Evolutionary conservation across 2,888 invertebrate species (phyloP).

Genomic region (Cantharis nigra): DNA sequence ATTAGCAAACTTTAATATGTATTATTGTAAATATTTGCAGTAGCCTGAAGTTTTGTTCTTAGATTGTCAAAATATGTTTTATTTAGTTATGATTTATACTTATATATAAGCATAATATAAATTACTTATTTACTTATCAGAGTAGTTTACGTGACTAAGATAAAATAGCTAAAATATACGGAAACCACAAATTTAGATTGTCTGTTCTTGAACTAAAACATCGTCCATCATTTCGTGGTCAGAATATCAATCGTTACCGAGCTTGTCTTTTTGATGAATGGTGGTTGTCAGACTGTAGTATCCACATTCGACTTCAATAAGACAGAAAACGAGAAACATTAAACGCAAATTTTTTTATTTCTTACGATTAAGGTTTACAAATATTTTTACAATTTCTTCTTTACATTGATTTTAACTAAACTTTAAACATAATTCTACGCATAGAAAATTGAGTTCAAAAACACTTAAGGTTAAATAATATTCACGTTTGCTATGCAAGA

Average conservation of each 20-base stretch:
- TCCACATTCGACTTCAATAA: neutral
- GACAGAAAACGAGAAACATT: constrained; percentile 1
- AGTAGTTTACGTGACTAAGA: neutral
- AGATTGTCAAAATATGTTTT: neutral
- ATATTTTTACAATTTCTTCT: neutral
- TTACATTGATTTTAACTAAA: neutral
- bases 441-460: neutral
- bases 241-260: constrained; percentile 1
- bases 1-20: neutral
- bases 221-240: constrained; percentile 3
- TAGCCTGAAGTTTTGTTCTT: neutral
- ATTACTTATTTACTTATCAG: neutral
- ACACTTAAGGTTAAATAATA: neutral
- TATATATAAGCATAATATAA: neutral
- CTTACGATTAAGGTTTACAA: neutral
- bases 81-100: neutral
- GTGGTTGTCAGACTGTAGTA: neutral
- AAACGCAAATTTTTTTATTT: constrained; percentile 4
- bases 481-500: neutral
- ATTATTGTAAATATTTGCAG: neutral
- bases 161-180: constrained; percentile 3
- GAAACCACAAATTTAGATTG: constrained; percentile 4
- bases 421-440: neutral
- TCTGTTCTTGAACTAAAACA: constrained; percentile 2
- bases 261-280: constrained; percentile 1